phyloP scores from a whole-genome alignment of 2,888 invertebrate genomes.

The Hypena proboscidalis region DNA sequence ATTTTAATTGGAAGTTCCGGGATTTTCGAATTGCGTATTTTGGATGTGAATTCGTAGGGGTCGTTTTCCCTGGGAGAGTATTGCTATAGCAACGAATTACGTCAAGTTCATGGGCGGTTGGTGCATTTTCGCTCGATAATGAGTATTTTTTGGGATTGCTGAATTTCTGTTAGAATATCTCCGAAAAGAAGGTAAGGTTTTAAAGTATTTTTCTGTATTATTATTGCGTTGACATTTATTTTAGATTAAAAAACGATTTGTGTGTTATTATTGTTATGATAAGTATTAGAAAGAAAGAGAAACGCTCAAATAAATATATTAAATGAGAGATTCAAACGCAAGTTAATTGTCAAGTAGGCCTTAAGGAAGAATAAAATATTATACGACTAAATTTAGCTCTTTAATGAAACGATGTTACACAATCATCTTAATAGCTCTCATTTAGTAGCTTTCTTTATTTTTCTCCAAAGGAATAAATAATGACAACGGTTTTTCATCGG shows the following conservation, averaged over 20 bases:
- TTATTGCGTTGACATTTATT: slow-evolving; percentile 9
- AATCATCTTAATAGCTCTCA: background rate
- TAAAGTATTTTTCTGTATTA: slow-evolving; percentile 2
- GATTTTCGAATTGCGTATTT: slow-evolving; percentile 45
- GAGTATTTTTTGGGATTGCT: slow-evolving; percentile 55
- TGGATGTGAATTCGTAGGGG: slow-evolving; percentile 57
- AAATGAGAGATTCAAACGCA: too few species aligned
- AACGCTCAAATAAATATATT: background rate
- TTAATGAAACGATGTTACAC: background rate
- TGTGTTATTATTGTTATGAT: background rate
- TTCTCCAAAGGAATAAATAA: background rate
- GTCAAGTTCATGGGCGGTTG: slow-evolving; percentile 83
- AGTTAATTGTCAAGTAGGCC: background rate
- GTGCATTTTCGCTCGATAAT: slow-evolving; percentile 83
- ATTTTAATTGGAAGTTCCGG: slow-evolving; percentile 1
- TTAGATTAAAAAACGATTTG: slow-evolving; percentile 12
- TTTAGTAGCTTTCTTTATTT: background rate
- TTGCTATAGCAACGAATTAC: slow-evolving; percentile 74
- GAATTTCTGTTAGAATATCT: slow-evolving; percentile 35
- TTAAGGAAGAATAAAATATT: background rate
- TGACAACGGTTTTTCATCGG: background rate
- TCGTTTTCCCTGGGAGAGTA: slow-evolving; percentile 69
- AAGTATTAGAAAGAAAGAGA: background rate
- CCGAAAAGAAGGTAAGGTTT: slow-evolving; percentile 39
- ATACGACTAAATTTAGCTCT: background rate